A percentile compares a stretch with the other conserved stretches of the same genome.
phyloP scores from a whole-genome alignment of 2,888 invertebrate species.

The Diaphora mendica region DNA sequence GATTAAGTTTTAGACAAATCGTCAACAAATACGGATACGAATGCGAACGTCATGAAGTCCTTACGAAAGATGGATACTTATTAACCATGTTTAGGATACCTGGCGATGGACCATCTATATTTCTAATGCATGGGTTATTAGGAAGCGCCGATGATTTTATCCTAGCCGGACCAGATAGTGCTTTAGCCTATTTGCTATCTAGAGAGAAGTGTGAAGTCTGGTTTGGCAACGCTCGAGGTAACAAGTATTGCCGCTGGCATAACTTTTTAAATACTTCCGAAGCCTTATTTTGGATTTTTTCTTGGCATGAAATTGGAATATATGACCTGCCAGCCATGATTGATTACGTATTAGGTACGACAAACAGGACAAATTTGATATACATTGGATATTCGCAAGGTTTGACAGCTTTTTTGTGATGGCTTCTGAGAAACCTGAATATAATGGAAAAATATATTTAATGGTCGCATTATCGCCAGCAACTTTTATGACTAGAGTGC shows the following conservation, averaged over 20 bases:
- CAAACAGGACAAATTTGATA: slow-evolving; percentile 80
- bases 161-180: slow-evolving; percentile 64
- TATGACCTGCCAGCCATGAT: slow-evolving; percentile 93
- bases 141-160: slow-evolving; percentile 74
- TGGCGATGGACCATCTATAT: slow-evolving; percentile 61
- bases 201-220: slow-evolving; percentile 90
- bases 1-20: slow-evolving; percentile 7
- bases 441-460: slow-evolving; percentile 83
- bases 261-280: slow-evolving; percentile 66
- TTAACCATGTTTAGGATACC: slow-evolving; percentile 68
- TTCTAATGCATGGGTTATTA: slow-evolving; percentile 74
- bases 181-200: slow-evolving; percentile 81
- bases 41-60: slow-evolving; percentile 61
- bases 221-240: slow-evolving; percentile 93
- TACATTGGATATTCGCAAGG: slow-evolving; percentile 92
- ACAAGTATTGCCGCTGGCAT: slow-evolving; percentile 88
- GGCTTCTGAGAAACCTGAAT: slow-evolving; percentile 82
- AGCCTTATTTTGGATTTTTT: slow-evolving; percentile 88
- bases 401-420: slow-evolving; percentile 87
- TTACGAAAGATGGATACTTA: slow-evolving; percentile 69
- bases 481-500: slow-evolving; percentile 78
- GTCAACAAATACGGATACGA: slow-evolving; percentile 64
- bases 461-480: slow-evolving; percentile 88
- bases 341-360: slow-evolving; percentile 87
- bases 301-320: slow-evolving; percentile 93